These are phyloP conservation scores for Nasonia vitripennis DNA, from an alignment of 1,140 invertebrate genomes.

Conservation along the genomic window DNA sequence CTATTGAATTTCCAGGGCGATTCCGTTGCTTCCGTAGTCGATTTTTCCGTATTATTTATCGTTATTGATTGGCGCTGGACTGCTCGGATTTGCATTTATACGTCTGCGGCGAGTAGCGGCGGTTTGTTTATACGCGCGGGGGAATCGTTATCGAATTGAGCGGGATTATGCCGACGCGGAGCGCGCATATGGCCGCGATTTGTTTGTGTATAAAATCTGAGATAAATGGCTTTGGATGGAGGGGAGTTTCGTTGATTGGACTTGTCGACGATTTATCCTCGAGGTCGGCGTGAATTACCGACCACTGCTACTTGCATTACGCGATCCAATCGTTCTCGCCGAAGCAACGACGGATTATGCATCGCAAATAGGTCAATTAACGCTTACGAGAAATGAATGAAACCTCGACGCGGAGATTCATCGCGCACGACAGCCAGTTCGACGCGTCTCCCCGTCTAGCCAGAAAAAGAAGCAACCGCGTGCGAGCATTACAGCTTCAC, in stretches of 20 bases:
- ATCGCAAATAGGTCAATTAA: slow-evolving; percentile 29
- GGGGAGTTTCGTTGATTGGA: too few relatives aligned
- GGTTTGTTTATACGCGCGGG: too few relatives aligned
- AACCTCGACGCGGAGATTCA: neutral
- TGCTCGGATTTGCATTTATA: neutral
- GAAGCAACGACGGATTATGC: slow-evolving; percentile 24
- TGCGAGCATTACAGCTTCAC: slow-evolving; percentile 33
- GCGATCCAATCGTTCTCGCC: neutral
- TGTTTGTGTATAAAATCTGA: neutral
- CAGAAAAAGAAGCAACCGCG: too few relatives aligned
- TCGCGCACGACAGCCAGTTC: neutral
- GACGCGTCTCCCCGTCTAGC: too few relatives aligned
- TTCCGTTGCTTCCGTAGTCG: neutral
- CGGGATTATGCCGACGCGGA: neutral
- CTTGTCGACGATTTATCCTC: too few relatives aligned
- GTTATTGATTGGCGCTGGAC: neutral
- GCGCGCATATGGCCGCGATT: neutral
- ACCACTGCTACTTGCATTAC: too few relatives aligned
- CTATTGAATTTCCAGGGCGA: slow-evolving; percentile 32
- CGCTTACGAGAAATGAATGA: neutral
- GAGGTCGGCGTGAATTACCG: too few relatives aligned
- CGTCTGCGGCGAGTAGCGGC: too few relatives aligned
- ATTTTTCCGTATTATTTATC: neutral
- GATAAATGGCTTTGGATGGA: too few relatives aligned
- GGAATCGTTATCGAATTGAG: neutral